phyloP scores from a whole-genome alignment of 2,113 vertebrate species.

The Gila orcuttii region DNA sequence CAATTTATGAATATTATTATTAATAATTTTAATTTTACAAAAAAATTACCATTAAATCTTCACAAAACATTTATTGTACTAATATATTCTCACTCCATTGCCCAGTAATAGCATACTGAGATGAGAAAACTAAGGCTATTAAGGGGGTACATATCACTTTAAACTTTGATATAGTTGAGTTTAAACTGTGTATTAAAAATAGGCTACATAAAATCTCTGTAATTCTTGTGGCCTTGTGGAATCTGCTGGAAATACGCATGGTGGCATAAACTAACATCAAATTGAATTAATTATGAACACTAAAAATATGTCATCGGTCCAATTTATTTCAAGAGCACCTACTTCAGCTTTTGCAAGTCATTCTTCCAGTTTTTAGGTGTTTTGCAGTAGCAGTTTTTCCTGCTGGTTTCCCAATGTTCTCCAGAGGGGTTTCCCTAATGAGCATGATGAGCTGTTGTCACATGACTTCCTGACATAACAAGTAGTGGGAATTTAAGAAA shows the following conservation, averaged over 20 bases:
- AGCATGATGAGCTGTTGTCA: not conserved
- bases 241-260: no score
- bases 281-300: not conserved
- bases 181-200: not conserved
- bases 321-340: not conserved
- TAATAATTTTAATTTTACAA: not conserved
- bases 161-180: not conserved
- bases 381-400: not conserved
- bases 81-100: not conserved
- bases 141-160: not conserved
- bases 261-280: not conserved
- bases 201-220: not conserved
- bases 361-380: slow-evolving; percentile 20
- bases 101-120: not conserved
- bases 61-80: not conserved
- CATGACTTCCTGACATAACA: slow-evolving; percentile 2
- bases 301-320: not conserved
- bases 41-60: not conserved
- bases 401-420: not conserved
- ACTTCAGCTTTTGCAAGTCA: slow-evolving; percentile 49
- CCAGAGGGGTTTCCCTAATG: slow-evolving; percentile 6
- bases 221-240: no score
- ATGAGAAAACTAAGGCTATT: not conserved
- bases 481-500: not conserved
- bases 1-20: not conserved